These are phyloP conservation scores for Drosophila macrospina DNA, from an alignment of 2,888 invertebrate genomes.

Conservation along the genomic window DNA sequence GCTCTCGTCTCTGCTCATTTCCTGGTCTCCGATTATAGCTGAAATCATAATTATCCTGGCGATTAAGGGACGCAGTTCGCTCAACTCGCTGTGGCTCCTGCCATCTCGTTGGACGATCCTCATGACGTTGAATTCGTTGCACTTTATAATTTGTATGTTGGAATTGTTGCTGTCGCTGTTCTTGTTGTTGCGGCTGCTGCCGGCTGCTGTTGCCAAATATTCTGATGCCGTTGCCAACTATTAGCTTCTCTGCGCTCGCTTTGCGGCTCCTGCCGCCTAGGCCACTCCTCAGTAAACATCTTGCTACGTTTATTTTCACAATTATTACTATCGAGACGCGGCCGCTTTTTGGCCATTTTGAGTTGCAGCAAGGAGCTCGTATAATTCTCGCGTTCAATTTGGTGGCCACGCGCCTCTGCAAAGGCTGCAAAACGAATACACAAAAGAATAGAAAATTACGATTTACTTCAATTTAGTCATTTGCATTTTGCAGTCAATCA, in stretches of 20 bases:
- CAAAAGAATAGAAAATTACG: neutral
- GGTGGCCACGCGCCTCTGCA: constrained; percentile 88
- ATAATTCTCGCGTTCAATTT: constrained; percentile 88
- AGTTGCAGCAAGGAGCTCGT: constrained; percentile 45
- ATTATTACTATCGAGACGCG: neutral
- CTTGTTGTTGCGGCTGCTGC: neutral
- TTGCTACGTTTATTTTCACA: neutral
- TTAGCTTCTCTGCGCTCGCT: neutral
- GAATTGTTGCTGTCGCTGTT: neutral
- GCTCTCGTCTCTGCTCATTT: neutral
- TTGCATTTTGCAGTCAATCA: too few species aligned
- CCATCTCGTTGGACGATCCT: too few species aligned
- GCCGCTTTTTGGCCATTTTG: neutral
- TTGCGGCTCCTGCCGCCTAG: neutral
- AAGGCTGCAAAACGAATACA: constrained; percentile 86
- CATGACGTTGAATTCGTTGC: neutral
- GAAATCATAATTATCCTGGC: neutral
- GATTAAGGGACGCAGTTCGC: neutral
- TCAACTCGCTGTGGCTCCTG: neutral
- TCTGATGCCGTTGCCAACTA: constrained; percentile 23
- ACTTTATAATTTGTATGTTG: neutral
- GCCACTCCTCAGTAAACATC: neutral
- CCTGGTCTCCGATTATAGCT: neutral
- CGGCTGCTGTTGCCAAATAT: constrained; percentile 4
- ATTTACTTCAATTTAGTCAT: neutral